These are phyloP conservation scores for Tineola bisselliella DNA, from an alignment of 2,888 invertebrate genomes.

Conservation along the genomic window DNA sequence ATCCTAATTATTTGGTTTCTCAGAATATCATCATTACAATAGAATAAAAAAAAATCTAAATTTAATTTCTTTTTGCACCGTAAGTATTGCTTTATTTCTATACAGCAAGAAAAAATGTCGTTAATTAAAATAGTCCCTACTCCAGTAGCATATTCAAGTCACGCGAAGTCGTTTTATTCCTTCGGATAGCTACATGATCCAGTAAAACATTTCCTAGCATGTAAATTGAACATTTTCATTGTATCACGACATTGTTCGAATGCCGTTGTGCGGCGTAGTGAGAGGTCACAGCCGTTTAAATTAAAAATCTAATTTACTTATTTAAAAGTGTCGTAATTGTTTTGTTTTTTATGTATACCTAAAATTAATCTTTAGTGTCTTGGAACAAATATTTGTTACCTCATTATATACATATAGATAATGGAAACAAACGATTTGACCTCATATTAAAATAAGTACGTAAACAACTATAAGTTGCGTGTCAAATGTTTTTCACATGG, in stretches of 20 bases:
- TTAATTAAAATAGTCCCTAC: slow-evolving; percentile 4
- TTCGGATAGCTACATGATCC: slow-evolving; percentile 5
- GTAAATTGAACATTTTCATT: not conserved
- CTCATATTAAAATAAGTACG: slow-evolving; percentile 8
- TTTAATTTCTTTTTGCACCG: no score
- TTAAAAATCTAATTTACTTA: no score
- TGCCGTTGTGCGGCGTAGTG: no score
- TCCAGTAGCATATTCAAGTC: slow-evolving; percentile 3
- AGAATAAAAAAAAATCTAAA: no score
- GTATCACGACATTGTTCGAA: no score
- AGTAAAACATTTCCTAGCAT: not conserved
- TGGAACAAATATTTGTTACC: no score
- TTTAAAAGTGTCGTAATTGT: no score
- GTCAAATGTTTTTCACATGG: slow-evolving; percentile 9
- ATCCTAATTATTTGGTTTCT: no score
- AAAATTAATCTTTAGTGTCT: no score
- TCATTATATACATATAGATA: not conserved
- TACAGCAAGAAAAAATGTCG: not conserved
- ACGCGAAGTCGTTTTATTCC: not conserved
- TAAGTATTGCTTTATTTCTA: not conserved
- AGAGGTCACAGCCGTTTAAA: no score
- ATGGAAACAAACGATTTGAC: slow-evolving; percentile 5
- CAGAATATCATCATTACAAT: no score
- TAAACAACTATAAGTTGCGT: slow-evolving; percentile 6
- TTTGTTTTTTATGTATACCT: no score